Conservation (phyloP, 1,140 invertebrate genomes). For the Drosophila ogumai region DNA sequence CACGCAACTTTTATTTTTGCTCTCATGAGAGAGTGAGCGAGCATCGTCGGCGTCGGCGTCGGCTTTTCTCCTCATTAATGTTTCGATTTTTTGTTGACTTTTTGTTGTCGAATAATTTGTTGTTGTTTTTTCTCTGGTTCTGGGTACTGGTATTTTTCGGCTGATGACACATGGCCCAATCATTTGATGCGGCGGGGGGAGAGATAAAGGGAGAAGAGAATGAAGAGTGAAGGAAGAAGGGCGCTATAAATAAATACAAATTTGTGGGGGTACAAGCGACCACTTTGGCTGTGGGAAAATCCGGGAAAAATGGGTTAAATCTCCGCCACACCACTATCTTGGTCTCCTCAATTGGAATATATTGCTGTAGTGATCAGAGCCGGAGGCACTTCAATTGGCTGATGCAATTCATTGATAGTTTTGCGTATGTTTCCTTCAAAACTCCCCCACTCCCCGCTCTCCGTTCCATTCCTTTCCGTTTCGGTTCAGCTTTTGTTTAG, state of each 20-base stretch:
- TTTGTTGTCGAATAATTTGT: constrained; percentile 14
- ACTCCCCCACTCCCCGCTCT: constrained; percentile 3
- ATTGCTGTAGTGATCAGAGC: background rate
- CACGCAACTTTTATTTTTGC: constrained; percentile 2
- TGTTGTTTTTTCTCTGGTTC: constrained; percentile 7
- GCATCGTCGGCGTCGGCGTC: constrained; percentile 35
- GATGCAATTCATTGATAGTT: constrained; percentile 66
- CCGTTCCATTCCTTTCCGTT: background rate
- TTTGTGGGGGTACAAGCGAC: constrained; percentile 4
- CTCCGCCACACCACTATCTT: constrained; percentile 1
- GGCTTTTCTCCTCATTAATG: constrained; percentile 34
- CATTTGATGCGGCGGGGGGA: constrained; percentile 24
- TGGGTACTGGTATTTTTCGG: constrained; percentile 8
- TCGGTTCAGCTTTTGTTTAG: constrained; percentile 6
- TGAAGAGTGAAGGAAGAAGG: background rate
- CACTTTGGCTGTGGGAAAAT: constrained; percentile 15
- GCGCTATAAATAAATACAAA: constrained; percentile 30
- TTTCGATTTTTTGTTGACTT: constrained; percentile 22
- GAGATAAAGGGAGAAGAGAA: background rate
- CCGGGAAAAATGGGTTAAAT: background rate
- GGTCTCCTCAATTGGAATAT: constrained; percentile 3
- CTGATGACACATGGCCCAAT: constrained; percentile 62
- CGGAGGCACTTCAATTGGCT: constrained; percentile 49
- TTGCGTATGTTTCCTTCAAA: constrained; percentile 42
- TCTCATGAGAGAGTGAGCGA: constrained; percentile 1